Percentiles rank a stretch among this genome's conserved stretches.
These are phyloP conservation scores for Anas georgica DNA, from an alignment of 2,797 vertebrate genomes.

Conservation along the genomic window DNA sequence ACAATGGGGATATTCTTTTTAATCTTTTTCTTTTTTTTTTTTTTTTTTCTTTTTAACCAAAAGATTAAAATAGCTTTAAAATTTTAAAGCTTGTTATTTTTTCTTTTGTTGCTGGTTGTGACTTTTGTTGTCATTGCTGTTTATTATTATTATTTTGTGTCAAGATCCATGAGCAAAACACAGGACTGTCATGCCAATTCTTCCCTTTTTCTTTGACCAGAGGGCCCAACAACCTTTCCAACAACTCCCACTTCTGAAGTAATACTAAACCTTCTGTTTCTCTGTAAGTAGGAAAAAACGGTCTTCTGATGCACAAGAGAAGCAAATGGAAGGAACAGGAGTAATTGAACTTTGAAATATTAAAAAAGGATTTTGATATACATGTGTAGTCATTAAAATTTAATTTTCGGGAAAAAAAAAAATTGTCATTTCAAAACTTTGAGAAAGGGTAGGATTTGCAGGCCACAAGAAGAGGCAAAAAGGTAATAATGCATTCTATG, in stretches of 20 bases:
- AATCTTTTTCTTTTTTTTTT: no score
- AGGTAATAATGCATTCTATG: conserved; percentile 44
- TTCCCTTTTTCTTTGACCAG: background rate
- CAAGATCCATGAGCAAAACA: background rate
- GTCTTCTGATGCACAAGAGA: background rate
- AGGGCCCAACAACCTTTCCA: background rate
- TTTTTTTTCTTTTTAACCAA: background rate
- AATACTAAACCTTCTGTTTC: background rate
- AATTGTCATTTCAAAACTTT: background rate
- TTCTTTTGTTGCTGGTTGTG: background rate
- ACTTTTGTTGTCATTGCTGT: background rate
- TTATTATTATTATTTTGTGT: no score
- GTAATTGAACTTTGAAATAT: background rate
- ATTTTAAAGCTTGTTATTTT: background rate
- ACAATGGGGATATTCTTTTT: background rate
- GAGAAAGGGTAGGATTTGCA: conserved; percentile 16
- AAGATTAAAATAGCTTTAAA: background rate
- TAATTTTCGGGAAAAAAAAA: conserved; percentile 2
- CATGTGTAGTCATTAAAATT: background rate
- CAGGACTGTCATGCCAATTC: background rate
- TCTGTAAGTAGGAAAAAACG: background rate
- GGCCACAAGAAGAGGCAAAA: background rate
- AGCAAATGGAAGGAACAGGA: background rate
- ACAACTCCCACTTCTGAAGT: background rate
- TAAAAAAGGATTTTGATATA: background rate